A percentile compares a stretch with the other conserved stretches of the same genome.
These are phyloP conservation scores for Aldabrachelys gigantea DNA, from an alignment of 2,113 vertebrate genomes.

Conservation along the genomic window DNA sequence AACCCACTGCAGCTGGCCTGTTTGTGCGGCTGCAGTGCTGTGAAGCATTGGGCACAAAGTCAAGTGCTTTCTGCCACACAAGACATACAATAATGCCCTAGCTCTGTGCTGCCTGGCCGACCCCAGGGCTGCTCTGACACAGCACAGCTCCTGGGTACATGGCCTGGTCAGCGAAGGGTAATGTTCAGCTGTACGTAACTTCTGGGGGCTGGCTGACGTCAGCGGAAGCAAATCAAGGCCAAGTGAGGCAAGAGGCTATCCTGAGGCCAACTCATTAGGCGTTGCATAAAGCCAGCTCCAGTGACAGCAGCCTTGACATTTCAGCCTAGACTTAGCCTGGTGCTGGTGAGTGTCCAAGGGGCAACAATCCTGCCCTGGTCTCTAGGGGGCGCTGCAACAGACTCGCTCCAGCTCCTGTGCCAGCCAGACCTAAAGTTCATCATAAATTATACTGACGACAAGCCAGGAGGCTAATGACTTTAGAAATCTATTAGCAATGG, in stretches of 20 bases:
- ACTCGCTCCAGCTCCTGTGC: neutral
- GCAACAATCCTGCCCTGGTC: neutral
- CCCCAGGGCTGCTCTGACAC: neutral
- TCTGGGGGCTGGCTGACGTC: neutral
- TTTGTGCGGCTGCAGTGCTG: fast-evolving
- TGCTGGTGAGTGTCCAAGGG: neutral
- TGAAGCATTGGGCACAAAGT: fast-evolving
- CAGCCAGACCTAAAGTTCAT: neutral
- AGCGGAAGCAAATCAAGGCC: neutral
- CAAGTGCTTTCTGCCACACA: neutral
- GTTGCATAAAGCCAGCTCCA: neutral
- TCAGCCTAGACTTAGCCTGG: neutral
- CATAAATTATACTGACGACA: neutral
- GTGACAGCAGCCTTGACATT: no score
- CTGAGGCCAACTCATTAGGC: neutral
- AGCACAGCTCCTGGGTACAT: fast-evolving
- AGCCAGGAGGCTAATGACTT: neutral
- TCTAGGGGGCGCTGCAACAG: neutral
- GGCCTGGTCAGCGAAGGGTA: neutral
- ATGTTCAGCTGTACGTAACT: fast-evolving
- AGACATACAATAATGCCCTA: fast-evolving
- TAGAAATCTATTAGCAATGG: neutral
- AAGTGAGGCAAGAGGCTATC: neutral
- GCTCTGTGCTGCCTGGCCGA: neutral
- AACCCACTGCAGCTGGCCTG: fast-evolving